Conservation (phyloP, 2,888 invertebrate species). For the Hemaris fuciformis region DNA sequence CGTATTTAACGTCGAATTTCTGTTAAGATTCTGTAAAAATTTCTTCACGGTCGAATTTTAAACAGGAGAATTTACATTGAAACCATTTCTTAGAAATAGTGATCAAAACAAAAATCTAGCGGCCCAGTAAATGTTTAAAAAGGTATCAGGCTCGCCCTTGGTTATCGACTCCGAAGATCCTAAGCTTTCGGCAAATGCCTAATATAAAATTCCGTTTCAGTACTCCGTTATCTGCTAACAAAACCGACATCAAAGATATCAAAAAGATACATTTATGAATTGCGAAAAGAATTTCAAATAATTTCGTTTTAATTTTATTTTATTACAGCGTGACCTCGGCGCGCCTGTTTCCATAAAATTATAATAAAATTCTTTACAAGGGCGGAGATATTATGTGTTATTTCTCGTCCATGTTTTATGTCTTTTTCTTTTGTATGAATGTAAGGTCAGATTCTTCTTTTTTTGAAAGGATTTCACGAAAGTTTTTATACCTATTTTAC, state of each 20-base stretch:
- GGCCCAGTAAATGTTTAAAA: neutral
- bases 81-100: neutral
- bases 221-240: slow-evolving; percentile 9
- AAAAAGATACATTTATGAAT: neutral
- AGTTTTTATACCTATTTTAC: no score
- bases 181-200: slow-evolving; percentile 12
- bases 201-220: slow-evolving; percentile 16
- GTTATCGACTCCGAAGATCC: slow-evolving; percentile 8
- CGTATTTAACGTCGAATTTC: no score
- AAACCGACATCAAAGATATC: slow-evolving; percentile 12
- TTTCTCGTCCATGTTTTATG: no score
- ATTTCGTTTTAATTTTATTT: slow-evolving; percentile 4
- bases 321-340: neutral
- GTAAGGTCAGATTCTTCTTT: no score
- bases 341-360: neutral
- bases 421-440: no score
- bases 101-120: neutral
- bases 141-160: slow-evolving; percentile 1
- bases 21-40: no score
- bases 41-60: no score
- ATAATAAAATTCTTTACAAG: no score
- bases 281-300: neutral
- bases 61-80: neutral
- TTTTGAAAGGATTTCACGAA: no score
- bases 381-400: no score